Percentiles rank a stretch among this genome's conserved stretches.
phyloP scores from a whole-genome alignment of 2,113 vertebrate species.

The Microcebus tavaratra region DNA sequence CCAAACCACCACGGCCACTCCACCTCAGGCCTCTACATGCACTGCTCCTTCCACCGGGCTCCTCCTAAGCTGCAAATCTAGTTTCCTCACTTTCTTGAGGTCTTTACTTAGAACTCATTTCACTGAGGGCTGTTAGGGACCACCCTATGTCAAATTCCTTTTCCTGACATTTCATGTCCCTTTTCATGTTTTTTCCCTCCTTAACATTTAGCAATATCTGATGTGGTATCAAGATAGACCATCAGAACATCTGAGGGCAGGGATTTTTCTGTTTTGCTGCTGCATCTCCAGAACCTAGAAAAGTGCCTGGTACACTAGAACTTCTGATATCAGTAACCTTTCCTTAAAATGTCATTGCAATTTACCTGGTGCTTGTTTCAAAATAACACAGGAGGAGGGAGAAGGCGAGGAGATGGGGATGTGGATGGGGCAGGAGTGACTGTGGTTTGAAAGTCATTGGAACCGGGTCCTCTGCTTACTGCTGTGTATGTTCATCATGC shows the following conservation, averaged over 20 bases:
- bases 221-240: background rate
- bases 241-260: background rate
- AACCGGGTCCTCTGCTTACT: background rate
- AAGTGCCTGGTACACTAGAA: background rate
- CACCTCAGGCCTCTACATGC: background rate
- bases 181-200: background rate
- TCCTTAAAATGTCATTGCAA: background rate
- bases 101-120: background rate
- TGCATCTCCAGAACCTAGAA: background rate
- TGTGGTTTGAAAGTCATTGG: no score
- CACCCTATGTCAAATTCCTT: background rate
- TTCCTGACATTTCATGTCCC: background rate
- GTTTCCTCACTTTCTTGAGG: background rate
- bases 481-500: background rate
- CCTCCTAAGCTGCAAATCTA: background rate
- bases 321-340: background rate
- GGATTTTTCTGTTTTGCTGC: no score
- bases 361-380: background rate
- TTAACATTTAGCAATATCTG: background rate
- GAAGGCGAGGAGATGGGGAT: background rate
- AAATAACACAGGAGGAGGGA: background rate
- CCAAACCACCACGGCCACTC: background rate
- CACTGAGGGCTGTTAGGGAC: background rate
- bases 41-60: accelerated
- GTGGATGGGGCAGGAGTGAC: background rate